phyloP scores from a whole-genome alignment of 2,797 vertebrate species.

The Chelonia mydas region DNA sequence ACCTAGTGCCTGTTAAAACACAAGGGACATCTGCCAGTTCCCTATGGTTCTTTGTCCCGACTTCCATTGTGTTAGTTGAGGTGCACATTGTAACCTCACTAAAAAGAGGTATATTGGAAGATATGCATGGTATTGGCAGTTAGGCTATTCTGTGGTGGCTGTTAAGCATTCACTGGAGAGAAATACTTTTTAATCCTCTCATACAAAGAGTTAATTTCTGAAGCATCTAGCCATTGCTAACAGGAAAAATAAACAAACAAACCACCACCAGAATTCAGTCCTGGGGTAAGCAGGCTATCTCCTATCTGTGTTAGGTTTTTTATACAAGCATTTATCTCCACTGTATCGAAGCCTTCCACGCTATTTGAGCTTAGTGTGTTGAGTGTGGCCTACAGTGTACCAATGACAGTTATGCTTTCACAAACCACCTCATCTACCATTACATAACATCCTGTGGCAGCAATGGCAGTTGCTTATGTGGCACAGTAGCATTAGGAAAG shows the following conservation, averaged over 20 bases:
- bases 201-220: neutral
- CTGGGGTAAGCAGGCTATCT: neutral
- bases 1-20: neutral
- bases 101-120: slow-evolving; percentile 19
- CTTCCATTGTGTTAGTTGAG: neutral
- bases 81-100: accelerated
- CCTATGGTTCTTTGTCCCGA: neutral
- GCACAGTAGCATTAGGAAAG: neutral
- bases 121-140: accelerated
- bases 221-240: neutral
- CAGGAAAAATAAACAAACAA: neutral
- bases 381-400: neutral
- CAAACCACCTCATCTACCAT: neutral
- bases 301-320: neutral
- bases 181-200: neutral
- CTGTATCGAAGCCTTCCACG: neutral
- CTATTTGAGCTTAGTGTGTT: neutral
- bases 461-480: neutral
- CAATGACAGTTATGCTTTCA: neutral
- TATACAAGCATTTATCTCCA: neutral
- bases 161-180: neutral
- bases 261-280: neutral
- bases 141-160: neutral
- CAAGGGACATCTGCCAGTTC: neutral
- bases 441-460: neutral